Evolutionary conservation across 1,140 invertebrate species (phyloP).

Genomic region (Macrosteles quadrilineatus): DNA sequence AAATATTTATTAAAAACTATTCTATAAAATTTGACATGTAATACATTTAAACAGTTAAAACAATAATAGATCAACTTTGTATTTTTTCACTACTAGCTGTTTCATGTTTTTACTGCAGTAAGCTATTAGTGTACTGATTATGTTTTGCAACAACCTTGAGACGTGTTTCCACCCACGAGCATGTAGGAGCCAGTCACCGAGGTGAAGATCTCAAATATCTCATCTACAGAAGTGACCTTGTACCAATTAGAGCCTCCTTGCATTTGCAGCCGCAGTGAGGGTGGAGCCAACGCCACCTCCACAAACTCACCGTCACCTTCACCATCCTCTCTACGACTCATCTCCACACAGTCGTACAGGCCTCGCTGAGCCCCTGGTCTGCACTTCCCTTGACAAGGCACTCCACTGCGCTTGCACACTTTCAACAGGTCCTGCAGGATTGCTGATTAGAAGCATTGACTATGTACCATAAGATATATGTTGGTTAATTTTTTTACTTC

Average conservation of each 20-base stretch:
- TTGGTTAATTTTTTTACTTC: neutral
- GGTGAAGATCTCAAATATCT: constrained; percentile 39
- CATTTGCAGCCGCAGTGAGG: neutral
- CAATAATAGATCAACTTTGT: too few species aligned
- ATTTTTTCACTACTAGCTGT: too few species aligned
- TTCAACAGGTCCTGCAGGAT: constrained; percentile 1
- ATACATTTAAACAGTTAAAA: too few species aligned
- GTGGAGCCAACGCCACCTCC: constrained; percentile 1
- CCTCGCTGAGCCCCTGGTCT: neutral
- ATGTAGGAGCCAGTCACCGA: constrained; percentile 52
- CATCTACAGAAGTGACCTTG: constrained; percentile 21
- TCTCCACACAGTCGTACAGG: neutral
- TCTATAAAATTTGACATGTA: too few species aligned
- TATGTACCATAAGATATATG: neutral
- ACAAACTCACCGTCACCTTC: neutral
- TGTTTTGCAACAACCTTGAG: too few species aligned
- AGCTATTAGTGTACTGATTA: too few species aligned
- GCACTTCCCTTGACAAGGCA: neutral
- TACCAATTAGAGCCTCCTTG: constrained; percentile 32
- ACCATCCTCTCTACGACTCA: neutral
- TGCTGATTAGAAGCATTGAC: neutral
- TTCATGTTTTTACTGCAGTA: too few species aligned
- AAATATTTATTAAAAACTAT: too few species aligned
- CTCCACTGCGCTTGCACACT: neutral
- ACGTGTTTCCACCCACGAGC: constrained; percentile 67